These are phyloP conservation scores for Ondatra zibethicus DNA, from an alignment of 2,113 vertebrate species.

Conservation along the genomic window DNA sequence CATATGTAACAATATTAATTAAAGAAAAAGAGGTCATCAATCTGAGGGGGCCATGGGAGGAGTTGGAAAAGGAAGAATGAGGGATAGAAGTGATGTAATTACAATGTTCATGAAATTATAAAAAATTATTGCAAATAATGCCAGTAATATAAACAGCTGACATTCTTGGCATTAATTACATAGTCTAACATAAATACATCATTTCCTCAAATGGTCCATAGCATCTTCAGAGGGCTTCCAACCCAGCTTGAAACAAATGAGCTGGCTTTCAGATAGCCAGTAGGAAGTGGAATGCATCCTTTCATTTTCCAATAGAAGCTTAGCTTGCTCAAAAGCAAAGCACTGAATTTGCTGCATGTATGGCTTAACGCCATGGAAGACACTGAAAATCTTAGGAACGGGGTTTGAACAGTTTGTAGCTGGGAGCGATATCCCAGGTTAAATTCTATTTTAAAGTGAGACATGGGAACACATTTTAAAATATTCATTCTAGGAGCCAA, in stretches of 20 bases:
- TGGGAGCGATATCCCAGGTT: background rate
- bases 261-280: background rate
- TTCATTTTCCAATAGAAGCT: background rate
- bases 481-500: constrained; percentile 3
- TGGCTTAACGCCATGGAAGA: background rate
- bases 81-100: background rate
- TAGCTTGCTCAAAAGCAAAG: background rate
- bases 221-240: background rate
- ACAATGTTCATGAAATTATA: background rate
- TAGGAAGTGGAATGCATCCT: background rate
- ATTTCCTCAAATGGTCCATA: background rate
- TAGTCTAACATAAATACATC: constrained; percentile 35
- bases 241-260: background rate
- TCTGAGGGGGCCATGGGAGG: background rate
- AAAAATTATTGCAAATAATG: background rate
- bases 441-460: background rate
- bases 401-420: background rate
- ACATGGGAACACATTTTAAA: background rate
- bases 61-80: background rate
- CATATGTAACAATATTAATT: background rate
- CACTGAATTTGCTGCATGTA: background rate
- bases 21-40: background rate
- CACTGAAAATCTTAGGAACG: background rate
- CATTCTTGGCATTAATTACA: background rate
- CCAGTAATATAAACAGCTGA: background rate